Evolutionary conservation across 1,140 invertebrate genomes (phyloP), one percentile per base, ranked within the genome.

Genomic region (Helicoverpa armigera): DNA sequence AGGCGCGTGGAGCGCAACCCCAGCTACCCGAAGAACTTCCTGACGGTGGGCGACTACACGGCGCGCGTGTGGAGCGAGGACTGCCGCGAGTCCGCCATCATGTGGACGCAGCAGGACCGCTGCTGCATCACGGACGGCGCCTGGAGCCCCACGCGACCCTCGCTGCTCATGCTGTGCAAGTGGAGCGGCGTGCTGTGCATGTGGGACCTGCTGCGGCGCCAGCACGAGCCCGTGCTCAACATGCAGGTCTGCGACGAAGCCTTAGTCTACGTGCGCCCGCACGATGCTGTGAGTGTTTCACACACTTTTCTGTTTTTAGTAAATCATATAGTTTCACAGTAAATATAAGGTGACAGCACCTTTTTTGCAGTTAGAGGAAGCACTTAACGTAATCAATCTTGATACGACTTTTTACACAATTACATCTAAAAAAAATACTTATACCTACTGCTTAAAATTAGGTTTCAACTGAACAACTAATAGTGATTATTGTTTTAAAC

Each of bases 11-110:
- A 98, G 86, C 96, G 98, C 85, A 99, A 99, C 95, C 97, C 98
- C 9, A 97, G 96, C 13, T 98, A 98, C 94, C 96, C 98, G 0
- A 98, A 98, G 91, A 98, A 98, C 93, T 99, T 99, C 90, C 94
- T 99, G 13, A 98, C 98, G 4, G 97, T 98, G 63, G 98, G 98
- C 2, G 98, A 99, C 94, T 99, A 98, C 97, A 98, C 97, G 54
- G 97, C 97, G 2, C 96, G 97, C 87, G 97, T 99, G 84, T 99
- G 98, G 98, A 98, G 98, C 0, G 98, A 99, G 94, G 98, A 99
- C 88, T 98, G 98, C 87, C 96, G 96, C 77, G 98, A 98, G 89
- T 98, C 97, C 69, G 96, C 97, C n/a, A 98, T 99, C 56, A 96
- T 98, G 86, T 98, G 98, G 98, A 98, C 98, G 54, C 97, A 97